These are phyloP conservation scores for Sebastes melanostomus DNA, from an alignment of 2,797 vertebrate genomes.

Conservation along the genomic window DNA sequence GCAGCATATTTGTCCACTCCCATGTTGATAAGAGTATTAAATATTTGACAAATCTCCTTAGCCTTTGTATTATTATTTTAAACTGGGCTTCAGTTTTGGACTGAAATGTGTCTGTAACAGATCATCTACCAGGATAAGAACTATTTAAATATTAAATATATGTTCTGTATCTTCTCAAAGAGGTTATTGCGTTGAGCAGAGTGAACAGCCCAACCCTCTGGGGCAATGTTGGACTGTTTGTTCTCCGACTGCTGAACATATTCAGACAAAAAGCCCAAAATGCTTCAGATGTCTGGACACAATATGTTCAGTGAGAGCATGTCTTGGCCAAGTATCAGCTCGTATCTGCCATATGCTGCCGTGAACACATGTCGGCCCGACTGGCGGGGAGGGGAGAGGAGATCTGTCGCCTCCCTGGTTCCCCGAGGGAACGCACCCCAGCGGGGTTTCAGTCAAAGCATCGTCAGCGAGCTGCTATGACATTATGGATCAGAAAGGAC, in stretches of 20 bases:
- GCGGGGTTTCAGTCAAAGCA: slow-evolving; percentile 42
- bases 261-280: slow-evolving; percentile 68
- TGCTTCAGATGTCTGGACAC: slow-evolving; percentile 80
- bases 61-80: too few species aligned
- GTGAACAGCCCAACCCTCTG: slow-evolving; percentile 30
- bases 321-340: slow-evolving; percentile 84
- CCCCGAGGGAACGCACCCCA: slow-evolving; percentile 50
- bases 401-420: slow-evolving; percentile 47
- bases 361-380: slow-evolving; percentile 84
- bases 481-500: not conserved
- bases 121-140: not conserved
- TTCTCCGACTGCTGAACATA: slow-evolving; percentile 44
- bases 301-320: slow-evolving; percentile 77
- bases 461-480: slow-evolving; percentile 24
- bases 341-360: slow-evolving; percentile 93
- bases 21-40: too few species aligned
- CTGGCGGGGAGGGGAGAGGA: slow-evolving; percentile 50
- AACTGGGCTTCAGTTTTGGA: too few species aligned
- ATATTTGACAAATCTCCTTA: too few species aligned
- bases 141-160: not conserved
- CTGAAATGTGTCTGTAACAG: not conserved
- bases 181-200: not conserved
- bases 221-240: slow-evolving; percentile 58
- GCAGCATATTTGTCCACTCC: too few species aligned
- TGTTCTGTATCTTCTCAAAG: not conserved